Conservation (phyloP, 2,888 invertebrate species). For the Ormia ochracea region DNA sequence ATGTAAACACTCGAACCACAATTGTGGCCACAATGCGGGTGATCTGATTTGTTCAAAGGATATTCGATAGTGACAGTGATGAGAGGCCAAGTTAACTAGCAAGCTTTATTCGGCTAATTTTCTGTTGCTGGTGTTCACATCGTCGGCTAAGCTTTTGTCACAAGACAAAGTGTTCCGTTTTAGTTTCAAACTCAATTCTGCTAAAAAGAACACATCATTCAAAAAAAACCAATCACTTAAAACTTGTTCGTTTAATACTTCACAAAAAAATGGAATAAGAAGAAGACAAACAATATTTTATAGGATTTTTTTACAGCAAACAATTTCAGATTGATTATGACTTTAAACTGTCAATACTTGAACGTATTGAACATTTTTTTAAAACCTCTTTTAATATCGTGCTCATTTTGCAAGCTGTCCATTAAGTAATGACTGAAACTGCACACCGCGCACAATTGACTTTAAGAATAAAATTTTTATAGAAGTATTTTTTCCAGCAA, state of each 20-base stretch:
- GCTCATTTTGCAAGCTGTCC: slow-evolving; percentile 49
- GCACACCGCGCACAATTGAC: slow-evolving; percentile 43
- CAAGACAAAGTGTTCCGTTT: slow-evolving; percentile 15
- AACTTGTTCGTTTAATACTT: slow-evolving; percentile 39
- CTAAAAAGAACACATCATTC: slow-evolving; percentile 41
- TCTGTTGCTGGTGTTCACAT: slow-evolving; percentile 13
- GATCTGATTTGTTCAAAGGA: too few species aligned
- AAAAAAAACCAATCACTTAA: slow-evolving; percentile 29
- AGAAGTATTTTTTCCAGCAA: slow-evolving; percentile 19
- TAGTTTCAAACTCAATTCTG: slow-evolving; percentile 16
- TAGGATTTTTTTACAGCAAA: slow-evolving; percentile 44
- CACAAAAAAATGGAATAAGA: too few species aligned
- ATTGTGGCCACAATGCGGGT: too few species aligned
- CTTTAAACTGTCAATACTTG: slow-evolving; percentile 62
- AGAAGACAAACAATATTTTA: slow-evolving; percentile 10
- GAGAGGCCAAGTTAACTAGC: too few species aligned
- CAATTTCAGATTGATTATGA: slow-evolving; percentile 59
- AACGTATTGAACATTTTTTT: slow-evolving; percentile 60
- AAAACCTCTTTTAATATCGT: slow-evolving; percentile 3
- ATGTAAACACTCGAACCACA: too few species aligned
- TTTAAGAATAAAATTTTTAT: slow-evolving; percentile 41
- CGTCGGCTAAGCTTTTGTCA: neutral
- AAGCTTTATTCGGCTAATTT: neutral
- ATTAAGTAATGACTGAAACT: slow-evolving; percentile 58
- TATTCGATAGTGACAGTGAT: too few species aligned